Conservation (phyloP, 2,113 vertebrate species). For the Micronycteris hirsuta region DNA sequence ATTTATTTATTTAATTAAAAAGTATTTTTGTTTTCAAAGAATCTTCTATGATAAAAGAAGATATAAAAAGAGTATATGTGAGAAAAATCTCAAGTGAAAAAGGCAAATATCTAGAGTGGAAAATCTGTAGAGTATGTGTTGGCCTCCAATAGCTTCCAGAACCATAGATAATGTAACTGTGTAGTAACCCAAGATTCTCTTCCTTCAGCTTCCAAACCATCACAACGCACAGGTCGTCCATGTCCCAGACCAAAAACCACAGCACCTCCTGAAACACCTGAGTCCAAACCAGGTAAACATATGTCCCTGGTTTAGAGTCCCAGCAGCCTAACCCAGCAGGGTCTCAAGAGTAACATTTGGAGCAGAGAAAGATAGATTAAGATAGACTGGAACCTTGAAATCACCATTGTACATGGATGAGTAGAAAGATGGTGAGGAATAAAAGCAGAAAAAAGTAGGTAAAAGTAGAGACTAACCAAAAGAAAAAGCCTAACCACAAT, state of each 20-base stretch:
- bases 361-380: background rate
- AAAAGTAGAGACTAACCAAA: background rate
- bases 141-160: background rate
- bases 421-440: background rate
- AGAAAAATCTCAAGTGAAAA: slow-evolving; percentile 6
- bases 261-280: slow-evolving; percentile 68
- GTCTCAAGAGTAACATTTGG: background rate
- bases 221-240: slow-evolving; percentile 50
- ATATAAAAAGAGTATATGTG: background rate
- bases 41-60: background rate
- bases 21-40: slow-evolving; percentile 16
- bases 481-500: background rate
- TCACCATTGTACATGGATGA: background rate
- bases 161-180: background rate
- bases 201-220: slow-evolving; percentile 74
- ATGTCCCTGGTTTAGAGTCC: background rate
- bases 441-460: background rate
- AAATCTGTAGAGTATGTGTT: background rate
- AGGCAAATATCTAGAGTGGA: background rate
- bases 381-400: background rate
- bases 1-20: slow-evolving; percentile 29
- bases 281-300: slow-evolving; percentile 79
- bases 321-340: background rate
- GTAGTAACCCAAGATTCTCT: slow-evolving; percentile 54
- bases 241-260: slow-evolving; percentile 66